Percentiles rank a stretch among this genome's conserved stretches.
Conservation (phyloP, 2,888 invertebrate genomes). For the Drosophila pseudotalamancana region DNA sequence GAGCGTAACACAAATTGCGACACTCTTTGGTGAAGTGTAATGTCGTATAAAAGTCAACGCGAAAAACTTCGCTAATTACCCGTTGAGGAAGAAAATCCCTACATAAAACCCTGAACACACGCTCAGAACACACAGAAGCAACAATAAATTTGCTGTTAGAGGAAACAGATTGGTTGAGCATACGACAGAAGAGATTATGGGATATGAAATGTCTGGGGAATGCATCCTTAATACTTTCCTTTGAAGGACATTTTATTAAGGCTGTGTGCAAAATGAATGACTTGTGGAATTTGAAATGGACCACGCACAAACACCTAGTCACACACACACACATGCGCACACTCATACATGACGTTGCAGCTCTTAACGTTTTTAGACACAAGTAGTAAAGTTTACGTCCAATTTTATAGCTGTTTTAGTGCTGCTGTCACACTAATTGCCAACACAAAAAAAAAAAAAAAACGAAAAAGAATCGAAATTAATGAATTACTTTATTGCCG, state of each 20-base stretch:
- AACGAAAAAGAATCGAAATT: constrained; percentile 27
- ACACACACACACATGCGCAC: background rate
- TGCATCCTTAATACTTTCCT: constrained; percentile 38
- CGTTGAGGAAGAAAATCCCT: constrained; percentile 48
- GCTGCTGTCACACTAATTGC: constrained; percentile 61
- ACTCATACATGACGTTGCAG: constrained; percentile 4
- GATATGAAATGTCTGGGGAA: constrained; percentile 23
- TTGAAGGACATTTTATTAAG: constrained; percentile 26
- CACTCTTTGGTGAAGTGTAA: constrained; percentile 5
- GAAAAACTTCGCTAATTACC: constrained; percentile 67
- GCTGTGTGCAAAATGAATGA: constrained; percentile 47
- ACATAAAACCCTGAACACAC: constrained; percentile 22
- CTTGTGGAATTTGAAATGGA: constrained; percentile 38
- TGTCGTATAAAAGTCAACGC: constrained; percentile 26
- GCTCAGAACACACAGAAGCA: background rate
- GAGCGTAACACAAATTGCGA: constrained; percentile 2
- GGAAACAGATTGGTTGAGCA: constrained; percentile 26
- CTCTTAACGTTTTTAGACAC: constrained; percentile 20
- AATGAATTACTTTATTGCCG: constrained; percentile 71
- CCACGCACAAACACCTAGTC: constrained; percentile 15
- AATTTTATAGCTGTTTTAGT: constrained; percentile 54
- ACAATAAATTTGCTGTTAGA: constrained; percentile 57
- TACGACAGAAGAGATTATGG: constrained; percentile 32
- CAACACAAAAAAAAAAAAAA: constrained; percentile 10
- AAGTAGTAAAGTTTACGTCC: constrained; percentile 59